These are phyloP conservation scores for Acrobeloides nanus DNA, from an alignment of 2,888 invertebrate species.

Conservation along the genomic window DNA sequence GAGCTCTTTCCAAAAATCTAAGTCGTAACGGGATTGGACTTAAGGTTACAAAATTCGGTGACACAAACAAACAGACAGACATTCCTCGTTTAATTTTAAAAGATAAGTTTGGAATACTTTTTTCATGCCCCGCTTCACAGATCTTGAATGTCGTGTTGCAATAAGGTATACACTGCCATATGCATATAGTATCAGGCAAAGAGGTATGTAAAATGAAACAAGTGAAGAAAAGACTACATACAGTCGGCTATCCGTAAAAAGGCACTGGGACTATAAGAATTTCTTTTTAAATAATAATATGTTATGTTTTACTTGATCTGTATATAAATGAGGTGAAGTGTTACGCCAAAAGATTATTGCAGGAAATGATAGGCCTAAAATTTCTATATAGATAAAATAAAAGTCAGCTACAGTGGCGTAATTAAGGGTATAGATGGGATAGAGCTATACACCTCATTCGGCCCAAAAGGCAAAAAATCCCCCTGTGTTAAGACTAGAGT, in stretches of 20 bases:
- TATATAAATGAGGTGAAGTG: conserved; percentile 56
- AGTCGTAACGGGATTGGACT: too few species aligned
- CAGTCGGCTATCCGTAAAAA: conserved; percentile 89
- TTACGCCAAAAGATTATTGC: conserved; percentile 69
- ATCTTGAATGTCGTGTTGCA: conserved; percentile 44
- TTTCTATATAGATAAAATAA: too few species aligned
- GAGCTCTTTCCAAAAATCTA: too few species aligned
- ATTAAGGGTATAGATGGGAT: too few species aligned
- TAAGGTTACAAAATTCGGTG: too few species aligned
- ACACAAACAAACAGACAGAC: too few species aligned
- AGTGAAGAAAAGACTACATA: conserved; percentile 94
- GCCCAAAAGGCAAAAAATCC: too few species aligned
- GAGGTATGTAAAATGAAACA: conserved; percentile 91
- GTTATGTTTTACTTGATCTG: conserved; percentile 11
- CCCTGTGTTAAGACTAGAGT: too few species aligned
- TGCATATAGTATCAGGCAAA: conserved; percentile 94
- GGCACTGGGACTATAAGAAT: conserved; percentile 62
- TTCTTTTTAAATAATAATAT: not conserved
- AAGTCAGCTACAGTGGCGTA: too few species aligned
- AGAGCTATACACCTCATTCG: too few species aligned
- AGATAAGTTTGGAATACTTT: too few species aligned
- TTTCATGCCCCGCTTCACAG: conserved; percentile 44
- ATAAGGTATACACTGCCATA: conserved; percentile 65
- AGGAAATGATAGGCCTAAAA: conserved; percentile 76
- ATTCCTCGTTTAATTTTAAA: too few species aligned